Evolutionary conservation across 2,113 vertebrate species (phyloP), one percentile per base, ranked within the genome.

Genomic region (Zosterops lateralis): DNA sequence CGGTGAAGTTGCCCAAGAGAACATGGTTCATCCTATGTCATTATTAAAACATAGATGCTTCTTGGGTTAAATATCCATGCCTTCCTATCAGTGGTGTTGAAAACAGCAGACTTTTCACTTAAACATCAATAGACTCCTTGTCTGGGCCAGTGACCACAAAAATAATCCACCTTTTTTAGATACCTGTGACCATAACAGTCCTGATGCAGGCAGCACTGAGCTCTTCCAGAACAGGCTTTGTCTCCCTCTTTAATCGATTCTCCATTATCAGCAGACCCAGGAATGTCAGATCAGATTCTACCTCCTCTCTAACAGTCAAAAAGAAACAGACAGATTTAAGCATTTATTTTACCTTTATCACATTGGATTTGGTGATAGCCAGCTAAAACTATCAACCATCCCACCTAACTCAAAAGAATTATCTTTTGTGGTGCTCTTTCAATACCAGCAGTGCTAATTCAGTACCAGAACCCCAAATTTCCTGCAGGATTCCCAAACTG

Each of bases 181-280:
- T 97, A 98, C 98, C 98, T 98, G 98, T 98, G 54, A 98, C 97
- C 98, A 98, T 98, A 26, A 98, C 98, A 4, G 93, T 98, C 84
- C 97, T 98, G 93, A 98, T 97, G 74, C 4, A 19, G 67, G 98
- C 97, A 58, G 97, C 96, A 58, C 84, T 96, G 86, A 98, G 97
- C 67, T 98, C 98, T 83, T 97, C 95, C 71, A 98, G 94, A 32
- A 97, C 97, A 53, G 97, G 93, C n/a, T 93, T 97, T 51, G 98
- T 98, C 50, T 98, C 97, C 12, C 61, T 93, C 68, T 98, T 98
- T 66, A 98, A 50, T 51, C 84, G 96, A 88, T 98, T 98, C 94
- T 98, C 98, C 96, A 98, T 97, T 89, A 98, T 97, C 71, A 98
- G 91, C 32, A 98, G 91, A 32, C 98, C 98, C 95, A 98, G 95